Percentiles rank a stretch among this genome's conserved stretches.
phyloP scores from a whole-genome alignment of 2,797 vertebrate species.

The Scolopax rusticola region DNA sequence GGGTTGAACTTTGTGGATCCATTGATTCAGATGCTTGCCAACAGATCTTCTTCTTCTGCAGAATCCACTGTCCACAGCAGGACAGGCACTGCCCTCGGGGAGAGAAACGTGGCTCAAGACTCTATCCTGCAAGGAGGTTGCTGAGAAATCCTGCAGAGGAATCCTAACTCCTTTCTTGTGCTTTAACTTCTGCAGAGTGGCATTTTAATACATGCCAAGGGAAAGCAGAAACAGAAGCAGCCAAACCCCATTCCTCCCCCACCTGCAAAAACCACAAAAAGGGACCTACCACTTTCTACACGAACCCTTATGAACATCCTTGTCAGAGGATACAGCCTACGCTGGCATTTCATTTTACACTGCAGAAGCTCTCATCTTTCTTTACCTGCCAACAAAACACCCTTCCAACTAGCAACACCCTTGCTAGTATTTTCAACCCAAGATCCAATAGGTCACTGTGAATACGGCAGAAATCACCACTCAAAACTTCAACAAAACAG shows the following conservation, averaged over 20 bases:
- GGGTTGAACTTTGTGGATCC: background rate
- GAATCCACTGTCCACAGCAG: background rate
- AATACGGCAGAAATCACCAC: background rate
- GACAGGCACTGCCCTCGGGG: background rate
- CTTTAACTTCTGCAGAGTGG: background rate
- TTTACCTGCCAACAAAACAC: background rate
- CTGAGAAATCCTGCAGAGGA: background rate
- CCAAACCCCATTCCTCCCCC: background rate
- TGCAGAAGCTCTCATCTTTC: background rate
- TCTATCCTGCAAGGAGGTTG: background rate
- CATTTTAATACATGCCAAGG: background rate
- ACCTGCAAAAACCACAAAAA: background rate
- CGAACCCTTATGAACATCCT: background rate
- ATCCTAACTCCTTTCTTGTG: background rate
- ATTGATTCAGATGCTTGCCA: background rate
- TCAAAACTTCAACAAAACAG: background rate
- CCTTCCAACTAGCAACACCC: background rate
- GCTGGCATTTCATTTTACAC: background rate
- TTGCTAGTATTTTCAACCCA: background rate
- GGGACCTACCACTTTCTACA: background rate
- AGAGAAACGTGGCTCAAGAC: background rate
- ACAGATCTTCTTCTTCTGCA: background rate
- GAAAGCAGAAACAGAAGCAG: background rate
- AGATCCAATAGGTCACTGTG: background rate
- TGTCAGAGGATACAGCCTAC: background rate